Evolutionary conservation across 2,113 vertebrate species (phyloP).

Genomic region (Anguilla rostrata): DNA sequence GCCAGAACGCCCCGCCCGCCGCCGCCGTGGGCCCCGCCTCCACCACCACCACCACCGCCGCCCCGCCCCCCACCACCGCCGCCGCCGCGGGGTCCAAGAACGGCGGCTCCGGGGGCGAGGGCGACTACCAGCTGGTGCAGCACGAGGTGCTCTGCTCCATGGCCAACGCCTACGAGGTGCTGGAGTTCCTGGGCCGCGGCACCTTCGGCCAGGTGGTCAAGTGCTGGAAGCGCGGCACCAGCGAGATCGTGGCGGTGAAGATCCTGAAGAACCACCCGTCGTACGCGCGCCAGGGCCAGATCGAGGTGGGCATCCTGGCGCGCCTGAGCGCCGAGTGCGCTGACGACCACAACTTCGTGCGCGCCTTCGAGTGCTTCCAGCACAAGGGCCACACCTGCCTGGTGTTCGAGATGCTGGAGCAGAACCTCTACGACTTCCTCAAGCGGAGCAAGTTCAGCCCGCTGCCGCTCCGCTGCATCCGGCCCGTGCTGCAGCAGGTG

Average conservation of each 20-base stretch:
- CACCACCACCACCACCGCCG: slow-evolving; percentile 76
- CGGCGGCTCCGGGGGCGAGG: slow-evolving; percentile 92
- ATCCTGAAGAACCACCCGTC: slow-evolving; percentile 98
- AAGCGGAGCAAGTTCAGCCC: slow-evolving; percentile 99
- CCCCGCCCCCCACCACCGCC: slow-evolving; percentile 73
- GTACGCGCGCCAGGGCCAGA: slow-evolving; percentile 95
- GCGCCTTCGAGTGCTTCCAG: slow-evolving; percentile 98
- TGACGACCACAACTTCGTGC: slow-evolving; percentile 98
- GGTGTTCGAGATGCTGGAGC: slow-evolving; percentile 99
- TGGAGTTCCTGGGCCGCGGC: slow-evolving; percentile 96
- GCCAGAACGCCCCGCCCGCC: slow-evolving; percentile 85
- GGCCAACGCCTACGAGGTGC: slow-evolving; percentile 96
- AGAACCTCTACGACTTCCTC: slow-evolving; percentile 98
- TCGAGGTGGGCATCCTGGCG: slow-evolving; percentile 97
- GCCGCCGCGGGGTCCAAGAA: slow-evolving; percentile 96
- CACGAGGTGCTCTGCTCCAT: slow-evolving; percentile 99
- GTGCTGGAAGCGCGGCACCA: slow-evolving; percentile 98
- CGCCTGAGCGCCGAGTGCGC: slow-evolving; percentile 95
- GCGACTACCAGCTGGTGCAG: slow-evolving; percentile 97
- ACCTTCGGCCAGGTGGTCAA: slow-evolving; percentile 98
- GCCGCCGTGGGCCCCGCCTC: slow-evolving; percentile 84
- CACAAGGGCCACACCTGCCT: slow-evolving; percentile 99
- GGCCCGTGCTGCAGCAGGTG: slow-evolving; percentile 96
- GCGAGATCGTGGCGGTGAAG: slow-evolving; percentile 99
- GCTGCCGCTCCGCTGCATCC: slow-evolving; percentile 93